A percentile compares a stretch with the other conserved stretches of the same genome.
These are phyloP conservation scores for Brachionus angularis DNA, from an alignment of 1,140 invertebrate species.

Conservation along the genomic window DNA sequence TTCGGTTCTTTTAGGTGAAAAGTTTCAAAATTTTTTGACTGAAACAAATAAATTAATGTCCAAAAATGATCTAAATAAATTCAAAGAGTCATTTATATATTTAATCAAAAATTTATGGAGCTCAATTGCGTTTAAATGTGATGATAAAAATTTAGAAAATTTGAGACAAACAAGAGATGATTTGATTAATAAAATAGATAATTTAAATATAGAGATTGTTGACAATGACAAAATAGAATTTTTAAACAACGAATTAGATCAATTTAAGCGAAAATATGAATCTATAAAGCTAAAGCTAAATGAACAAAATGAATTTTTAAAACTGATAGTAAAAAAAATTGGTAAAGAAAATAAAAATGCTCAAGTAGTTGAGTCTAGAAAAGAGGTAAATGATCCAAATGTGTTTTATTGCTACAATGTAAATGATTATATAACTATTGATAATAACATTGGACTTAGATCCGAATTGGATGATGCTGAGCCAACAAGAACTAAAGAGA, in stretches of 20 bases:
- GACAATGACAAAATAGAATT: too few relatives aligned
- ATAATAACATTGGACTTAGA: too few relatives aligned
- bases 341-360: too few relatives aligned
- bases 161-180: neutral
- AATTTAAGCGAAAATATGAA: too few relatives aligned
- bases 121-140: constrained; percentile 7
- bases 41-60: neutral
- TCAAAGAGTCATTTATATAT: constrained; percentile 14
- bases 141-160: neutral
- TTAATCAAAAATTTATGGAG: constrained; percentile 36
- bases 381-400: neutral
- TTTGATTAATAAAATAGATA: neutral
- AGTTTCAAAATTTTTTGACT: neutral
- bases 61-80: neutral
- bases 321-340: too few relatives aligned
- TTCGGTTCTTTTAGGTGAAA: constrained; percentile 3
- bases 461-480: too few relatives aligned
- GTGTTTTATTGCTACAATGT: constrained; percentile 7
- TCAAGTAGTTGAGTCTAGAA: neutral
- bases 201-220: neutral
- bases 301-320: neutral
- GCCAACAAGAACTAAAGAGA: too few relatives aligned
- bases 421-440: constrained; percentile 18
- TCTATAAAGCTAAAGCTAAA: neutral
- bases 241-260: too few relatives aligned